Base-by-base conservation (phyloP, 2,113 vertebrate genomes). In the Pangasianodon gigas region DNA sequence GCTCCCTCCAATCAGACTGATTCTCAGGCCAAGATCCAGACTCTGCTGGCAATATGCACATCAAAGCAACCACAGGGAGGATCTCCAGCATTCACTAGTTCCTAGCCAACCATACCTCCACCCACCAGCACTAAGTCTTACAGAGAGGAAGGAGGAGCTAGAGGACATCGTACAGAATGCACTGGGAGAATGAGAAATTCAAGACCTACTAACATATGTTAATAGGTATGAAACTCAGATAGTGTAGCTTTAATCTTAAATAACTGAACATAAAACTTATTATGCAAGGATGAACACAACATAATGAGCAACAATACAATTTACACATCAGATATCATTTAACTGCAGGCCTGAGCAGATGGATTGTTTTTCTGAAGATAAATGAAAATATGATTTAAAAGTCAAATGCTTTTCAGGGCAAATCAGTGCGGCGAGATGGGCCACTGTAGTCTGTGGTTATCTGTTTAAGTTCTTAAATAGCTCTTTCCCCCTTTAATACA, bases 41-140 rank as follows among this genome's bases (percentile, higher is more conserved):
- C 9, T 54, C 67, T 88, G 91, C 91, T 92, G 90, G 93, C 77
- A 69, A 91, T 16, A 82, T 60, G 81, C 89, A 93, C 92, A 93
- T 94, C 93, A 94, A 94, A 94, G 93, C 85, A 74, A 92, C 91
- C 89, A 86, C 87, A 81, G 46, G 83, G 83, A 84, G 87, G 62
- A 90, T 69, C 89, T 88, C 75, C 62, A 65, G 46, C 44, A 71
- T 90, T 90, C 87, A 86, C 41, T 88, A 88, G 54, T 71, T 80
- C 69, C 83, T 21, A 82, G 79, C 69, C 91, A 92, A 75, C 89
- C 86, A 74, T 84, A 77, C 56, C 58, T 84, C 79, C 65, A 87
- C 65, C 80, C 32, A 90, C 52, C 24, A 48, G 44, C 80, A 77
- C 19, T 54, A 44, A 81, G 29, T 21, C 26, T 82, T 54, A 60